These are phyloP conservation scores for Brachynemurus nebulosus DNA, from an alignment of 2,888 invertebrate genomes.

Conservation along the genomic window DNA sequence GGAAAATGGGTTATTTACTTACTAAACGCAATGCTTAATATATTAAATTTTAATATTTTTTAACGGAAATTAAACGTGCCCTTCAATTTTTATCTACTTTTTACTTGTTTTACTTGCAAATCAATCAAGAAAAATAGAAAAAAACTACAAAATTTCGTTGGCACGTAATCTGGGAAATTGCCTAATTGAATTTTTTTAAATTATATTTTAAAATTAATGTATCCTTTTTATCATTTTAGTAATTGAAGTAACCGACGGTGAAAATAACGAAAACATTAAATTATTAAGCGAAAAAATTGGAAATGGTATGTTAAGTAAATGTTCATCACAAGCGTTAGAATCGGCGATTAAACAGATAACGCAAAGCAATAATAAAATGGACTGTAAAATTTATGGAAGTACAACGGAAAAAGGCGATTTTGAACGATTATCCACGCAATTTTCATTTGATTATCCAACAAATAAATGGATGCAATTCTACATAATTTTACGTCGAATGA, in stretches of 20 bases:
- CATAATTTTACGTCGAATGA: slow-evolving; percentile 43
- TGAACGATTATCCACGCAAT: slow-evolving; percentile 19
- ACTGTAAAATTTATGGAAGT: slow-evolving; percentile 3
- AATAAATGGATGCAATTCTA: slow-evolving; percentile 43
- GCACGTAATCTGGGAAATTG: too few species aligned
- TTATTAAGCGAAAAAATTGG: slow-evolving; percentile 38
- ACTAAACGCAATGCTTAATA: too few species aligned
- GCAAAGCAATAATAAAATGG: slow-evolving; percentile 4
- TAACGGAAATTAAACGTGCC: too few species aligned
- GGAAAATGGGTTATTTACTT: too few species aligned
- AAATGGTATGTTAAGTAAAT: slow-evolving; percentile 42
- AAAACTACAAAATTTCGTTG: too few species aligned
- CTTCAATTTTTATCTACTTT: too few species aligned
- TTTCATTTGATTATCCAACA: slow-evolving; percentile 35
- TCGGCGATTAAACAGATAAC: background rate
- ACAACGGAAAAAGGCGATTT: background rate
- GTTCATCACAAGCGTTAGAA: background rate
- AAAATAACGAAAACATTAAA: slow-evolving; percentile 31
- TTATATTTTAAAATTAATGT: slow-evolving; percentile 10
- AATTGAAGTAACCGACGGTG: slow-evolving; percentile 47
- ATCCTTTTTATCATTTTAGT: slow-evolving; percentile 33
- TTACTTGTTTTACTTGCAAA: too few species aligned
- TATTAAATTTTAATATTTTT: too few species aligned
- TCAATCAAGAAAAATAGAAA: too few species aligned
- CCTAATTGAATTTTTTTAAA: too few species aligned